Evolutionary conservation across 2,888 invertebrate genomes (phyloP), one percentile per base, ranked within the genome.

Genomic region (Parascotia fuliginaria): DNA sequence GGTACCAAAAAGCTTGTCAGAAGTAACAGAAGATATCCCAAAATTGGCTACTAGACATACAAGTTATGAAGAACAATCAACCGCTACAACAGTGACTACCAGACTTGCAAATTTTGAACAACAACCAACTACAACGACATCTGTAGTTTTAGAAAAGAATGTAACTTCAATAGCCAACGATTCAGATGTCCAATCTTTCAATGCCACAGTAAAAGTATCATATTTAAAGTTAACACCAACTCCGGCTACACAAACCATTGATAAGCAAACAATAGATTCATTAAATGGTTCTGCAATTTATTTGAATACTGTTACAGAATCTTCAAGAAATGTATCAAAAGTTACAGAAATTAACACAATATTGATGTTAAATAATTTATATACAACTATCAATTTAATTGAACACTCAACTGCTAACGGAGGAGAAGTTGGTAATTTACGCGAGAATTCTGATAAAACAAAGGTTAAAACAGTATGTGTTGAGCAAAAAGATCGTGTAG

Each of bases 401-500:
- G 12, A 28, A 14, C 5, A 40, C n/a, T 1, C 14, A 9, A 9
- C 7, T 9, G 22, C n/a, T 9, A n/a, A 47, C 6, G 3, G 31
- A 15, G 31, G 9, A 31, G n/a, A 9, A 31, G n/a, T n/a, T 32
- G 12, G 16, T 13, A 36, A 32, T 27, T 9, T 33, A 12, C 13
- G 9, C 22, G 28, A 9, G 11, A 43, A 14, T 27, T 3, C 6
- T 36, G 9, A 12, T 5, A 9, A 38, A n/a, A 16, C 15, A 9
- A 28, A 37, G 11, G 14, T 45, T 5, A 51, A 49, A 7, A 61
- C 58, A 48, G 44, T 60, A 12, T 87, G 87, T 58, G 71, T 84
- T 4, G 83, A 85, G 48, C 75, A 80, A 39, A 50, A 68, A 7
- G 79, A 79, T 31, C 71, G 77, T 16, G 63, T 87, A 42, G 75